Evolutionary conservation across 2,888 invertebrate species (phyloP).

Genomic region (Acanthoscelides obtectus): DNA sequence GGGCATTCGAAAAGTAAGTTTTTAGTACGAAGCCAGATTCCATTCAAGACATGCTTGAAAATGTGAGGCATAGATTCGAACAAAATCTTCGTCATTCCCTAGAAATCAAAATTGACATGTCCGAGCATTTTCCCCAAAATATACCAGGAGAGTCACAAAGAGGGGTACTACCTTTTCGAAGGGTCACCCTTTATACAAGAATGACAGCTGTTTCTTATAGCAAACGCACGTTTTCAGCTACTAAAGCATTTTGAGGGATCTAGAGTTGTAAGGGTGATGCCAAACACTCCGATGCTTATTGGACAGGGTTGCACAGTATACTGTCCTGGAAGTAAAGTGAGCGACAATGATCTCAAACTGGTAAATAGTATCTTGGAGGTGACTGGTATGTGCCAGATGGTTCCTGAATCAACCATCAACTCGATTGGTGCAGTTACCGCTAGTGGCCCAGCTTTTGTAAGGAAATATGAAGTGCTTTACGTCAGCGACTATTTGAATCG

Average conservation of each 20-base stretch:
- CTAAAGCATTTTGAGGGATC: slow-evolving; percentile 34
- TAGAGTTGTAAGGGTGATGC: slow-evolving; percentile 72
- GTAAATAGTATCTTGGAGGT: slow-evolving; percentile 56
- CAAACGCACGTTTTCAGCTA: slow-evolving; percentile 24
- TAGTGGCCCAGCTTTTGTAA: slow-evolving; percentile 90
- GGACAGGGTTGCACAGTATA: slow-evolving; percentile 66
- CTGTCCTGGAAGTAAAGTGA: slow-evolving; percentile 52
- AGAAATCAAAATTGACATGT: no score
- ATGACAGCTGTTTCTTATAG: no score
- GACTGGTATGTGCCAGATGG: slow-evolving; percentile 65
- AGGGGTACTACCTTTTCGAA: no score
- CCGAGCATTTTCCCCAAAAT: no score
- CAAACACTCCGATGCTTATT: slow-evolving; percentile 80
- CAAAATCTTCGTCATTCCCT: no score
- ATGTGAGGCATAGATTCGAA: no score
- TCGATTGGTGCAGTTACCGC: slow-evolving; percentile 74
- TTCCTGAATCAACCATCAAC: slow-evolving; percentile 76
- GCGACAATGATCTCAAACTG: slow-evolving; percentile 52
- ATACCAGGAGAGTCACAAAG: no score
- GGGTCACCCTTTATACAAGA: no score
- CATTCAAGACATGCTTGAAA: no score
- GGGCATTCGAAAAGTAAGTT: no score
- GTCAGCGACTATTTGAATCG: background rate
- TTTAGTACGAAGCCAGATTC: no score
- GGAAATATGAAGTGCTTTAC: slow-evolving; percentile 32